Evolutionary conservation across 2,113 vertebrate species (phyloP), one percentile per base, ranked within the genome.

Genomic region (Anoura caudifer): DNA sequence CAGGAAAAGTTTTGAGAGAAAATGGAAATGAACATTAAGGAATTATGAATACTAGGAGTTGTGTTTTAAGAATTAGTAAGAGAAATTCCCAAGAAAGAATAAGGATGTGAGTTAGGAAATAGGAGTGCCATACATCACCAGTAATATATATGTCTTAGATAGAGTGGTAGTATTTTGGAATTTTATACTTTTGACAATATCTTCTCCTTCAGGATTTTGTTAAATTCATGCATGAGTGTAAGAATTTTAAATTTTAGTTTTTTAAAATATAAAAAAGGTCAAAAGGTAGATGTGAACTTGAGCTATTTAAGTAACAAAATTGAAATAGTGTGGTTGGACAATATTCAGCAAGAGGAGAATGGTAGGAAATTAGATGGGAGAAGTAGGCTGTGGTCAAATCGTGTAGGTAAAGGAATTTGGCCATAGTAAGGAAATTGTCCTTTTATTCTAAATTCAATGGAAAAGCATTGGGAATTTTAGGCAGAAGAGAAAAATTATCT

Each of bases 11-110:
- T 95, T 65, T 73, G 47, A 95, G 43, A 54, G 31, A 61, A 88
- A 93, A 50, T 84, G 5, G 73, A 97, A 95, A 91, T 88, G 31
- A 96, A 76, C 50, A 82, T 80, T 52, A 73, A 90, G 45, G 24
- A 93, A 63, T 47, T 96, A 41, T 75, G 65, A 79, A 28, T 83
- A 72, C 43, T 73, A 80, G 33, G 43, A 91, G 7, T 26, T 88
- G 20, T 80, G 24, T 79, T 56, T 59, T 85, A 89, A 77, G 43
- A 91, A 72, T 77, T 33, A 95, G 4, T 90, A 61, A 72, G 61
- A 81, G 56, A 95, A 87, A 80, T 45, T 92, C 52, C 26, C 45
- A 67, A 52, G 54, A 87, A 52, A n/a, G 50, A 36, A 80, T 88
- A 56, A 67, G 81, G 56, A 11, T 83, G 22, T 77, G 43, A 61